Conservation (phyloP, 1,140 invertebrate genomes). For the Euura lappo region DNA sequence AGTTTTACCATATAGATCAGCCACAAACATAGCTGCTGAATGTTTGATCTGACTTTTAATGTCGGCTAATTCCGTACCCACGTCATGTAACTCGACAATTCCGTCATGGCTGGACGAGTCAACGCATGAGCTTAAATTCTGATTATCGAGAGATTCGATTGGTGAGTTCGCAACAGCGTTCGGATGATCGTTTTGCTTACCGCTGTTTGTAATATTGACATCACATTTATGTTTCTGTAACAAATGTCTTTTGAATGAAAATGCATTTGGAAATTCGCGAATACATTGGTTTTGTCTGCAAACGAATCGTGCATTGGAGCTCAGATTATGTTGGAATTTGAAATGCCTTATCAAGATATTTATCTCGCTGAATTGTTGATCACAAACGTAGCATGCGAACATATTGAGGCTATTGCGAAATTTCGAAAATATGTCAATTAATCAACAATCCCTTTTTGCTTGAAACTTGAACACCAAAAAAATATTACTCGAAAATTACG, state of each 20-base stretch:
- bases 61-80: neutral
- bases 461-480: neutral
- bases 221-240: slow-evolving; percentile 16
- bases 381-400: slow-evolving; percentile 27
- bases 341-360: slow-evolving; percentile 23
- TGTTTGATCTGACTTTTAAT: neutral
- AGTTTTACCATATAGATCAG: neutral
- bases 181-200: neutral
- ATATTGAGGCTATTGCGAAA: neutral
- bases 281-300: slow-evolving; percentile 26
- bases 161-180: neutral
- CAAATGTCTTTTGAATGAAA: slow-evolving; percentile 28
- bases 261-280: slow-evolving; percentile 25
- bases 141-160: neutral
- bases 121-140: neutral
- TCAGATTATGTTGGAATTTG: slow-evolving; percentile 25
- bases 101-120: neutral
- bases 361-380: slow-evolving; percentile 10
- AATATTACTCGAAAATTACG: neutral
- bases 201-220: neutral
- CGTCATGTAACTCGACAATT: neutral
- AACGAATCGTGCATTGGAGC: slow-evolving; percentile 18
- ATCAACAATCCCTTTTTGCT: neutral
- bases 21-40: neutral
- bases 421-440: neutral